phyloP scores from a whole-genome alignment of 2,888 invertebrate species.

The Himalopsyche anomala region DNA sequence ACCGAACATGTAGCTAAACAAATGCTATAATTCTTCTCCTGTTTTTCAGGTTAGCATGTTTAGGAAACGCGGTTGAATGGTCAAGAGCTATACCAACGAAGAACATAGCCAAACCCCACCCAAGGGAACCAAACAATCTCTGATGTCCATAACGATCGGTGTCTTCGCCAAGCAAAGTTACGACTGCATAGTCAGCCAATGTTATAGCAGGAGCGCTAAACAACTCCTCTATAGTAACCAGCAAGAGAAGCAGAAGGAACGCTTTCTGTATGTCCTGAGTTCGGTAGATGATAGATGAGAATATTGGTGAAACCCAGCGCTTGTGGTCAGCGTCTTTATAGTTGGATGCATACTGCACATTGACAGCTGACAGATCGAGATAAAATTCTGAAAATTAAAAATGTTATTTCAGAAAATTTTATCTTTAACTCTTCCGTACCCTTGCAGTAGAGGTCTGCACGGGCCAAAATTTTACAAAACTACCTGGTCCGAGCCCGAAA shows the following conservation, averaged over 20 bases:
- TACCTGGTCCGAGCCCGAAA: no score
- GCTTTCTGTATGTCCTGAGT: conserved; percentile 94
- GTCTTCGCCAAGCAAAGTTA: conserved; percentile 92
- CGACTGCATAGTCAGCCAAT: conserved; percentile 93
- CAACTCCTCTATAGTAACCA: conserved; percentile 98
- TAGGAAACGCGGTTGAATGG: conserved; percentile 96
- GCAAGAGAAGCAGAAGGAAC: conserved; percentile 93
- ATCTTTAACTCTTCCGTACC: no score
- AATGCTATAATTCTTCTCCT: conserved; percentile 98
- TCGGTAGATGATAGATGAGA: conserved; percentile 95
- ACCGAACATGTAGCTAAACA: conserved; percentile 99
- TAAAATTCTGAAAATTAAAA: conserved; percentile 48
- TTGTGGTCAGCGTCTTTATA: conserved; percentile 83
- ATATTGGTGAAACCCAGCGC: conserved; percentile 92
- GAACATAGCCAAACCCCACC: conserved; percentile 99
- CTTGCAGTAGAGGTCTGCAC: no score
- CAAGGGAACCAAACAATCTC: conserved; percentile 97
- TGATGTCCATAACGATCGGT: conserved; percentile 95
- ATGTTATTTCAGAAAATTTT: neutral
- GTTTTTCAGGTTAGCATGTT: conserved; percentile 90
- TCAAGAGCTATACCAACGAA: conserved; percentile 97
- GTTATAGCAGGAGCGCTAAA: conserved; percentile 98
- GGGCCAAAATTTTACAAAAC: no score
- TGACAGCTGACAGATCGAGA: conserved; percentile 80
- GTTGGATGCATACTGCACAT: conserved; percentile 86